Evolutionary conservation across 1,140 invertebrate genomes (phyloP).

Genomic region (Lordiphosa clarofinis): DNA sequence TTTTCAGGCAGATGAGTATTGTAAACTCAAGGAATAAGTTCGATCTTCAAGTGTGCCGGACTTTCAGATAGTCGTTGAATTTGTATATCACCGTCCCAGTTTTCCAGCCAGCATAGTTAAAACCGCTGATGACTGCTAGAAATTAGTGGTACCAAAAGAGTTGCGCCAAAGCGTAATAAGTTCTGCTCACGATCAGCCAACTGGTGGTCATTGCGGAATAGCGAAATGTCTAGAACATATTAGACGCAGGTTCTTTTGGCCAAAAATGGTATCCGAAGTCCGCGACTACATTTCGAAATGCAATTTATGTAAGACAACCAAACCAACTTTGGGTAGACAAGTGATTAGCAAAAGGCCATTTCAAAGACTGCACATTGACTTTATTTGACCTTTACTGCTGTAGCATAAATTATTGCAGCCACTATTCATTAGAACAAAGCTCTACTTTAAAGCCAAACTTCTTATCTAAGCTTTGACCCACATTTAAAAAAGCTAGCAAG

Average conservation of each 20-base stretch:
- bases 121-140: conserved; percentile 2
- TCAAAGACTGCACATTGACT: not conserved
- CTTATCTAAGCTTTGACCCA: no score
- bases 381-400: not conserved
- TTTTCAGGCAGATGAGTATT: not conserved
- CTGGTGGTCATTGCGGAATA: not conserved
- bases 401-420: no score
- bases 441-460: no score
- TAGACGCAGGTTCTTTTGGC: conserved; percentile 1
- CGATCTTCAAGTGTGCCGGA: not conserved
- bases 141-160: not conserved
- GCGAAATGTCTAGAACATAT: conserved; percentile 6
- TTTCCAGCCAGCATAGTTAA: not conserved
- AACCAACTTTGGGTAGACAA: no score
- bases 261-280: conserved; percentile 2
- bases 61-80: not conserved
- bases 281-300: conserved; percentile 5
- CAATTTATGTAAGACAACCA: not conserved
- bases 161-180: conserved; percentile 1
- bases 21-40: not conserved
- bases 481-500: no score
- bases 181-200: not conserved
- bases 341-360: not conserved
- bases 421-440: no score
- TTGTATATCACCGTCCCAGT: not conserved